A percentile compares a stretch with the other conserved stretches of the same genome.
Evolutionary conservation across 2,797 vertebrate species (phyloP).

Genomic region (Graptemys geographica): DNA sequence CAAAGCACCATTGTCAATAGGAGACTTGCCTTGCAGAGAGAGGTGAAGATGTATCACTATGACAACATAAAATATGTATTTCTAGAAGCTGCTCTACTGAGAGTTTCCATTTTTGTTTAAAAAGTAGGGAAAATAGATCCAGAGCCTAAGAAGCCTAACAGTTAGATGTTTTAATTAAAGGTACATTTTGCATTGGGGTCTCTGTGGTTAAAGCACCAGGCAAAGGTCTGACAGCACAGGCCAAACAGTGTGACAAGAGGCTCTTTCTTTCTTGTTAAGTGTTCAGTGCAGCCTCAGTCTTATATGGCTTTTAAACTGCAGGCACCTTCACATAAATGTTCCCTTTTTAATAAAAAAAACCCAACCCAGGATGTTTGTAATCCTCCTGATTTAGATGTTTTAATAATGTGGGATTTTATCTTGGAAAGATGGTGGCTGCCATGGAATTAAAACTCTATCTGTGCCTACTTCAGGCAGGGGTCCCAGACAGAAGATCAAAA

Average conservation of each 20-base stretch:
- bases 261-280: neutral
- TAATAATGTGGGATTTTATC: conserved; percentile 68
- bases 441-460: conserved; percentile 60
- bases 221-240: conserved; percentile 38
- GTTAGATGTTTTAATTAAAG: conserved; percentile 58
- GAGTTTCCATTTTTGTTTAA: conserved; percentile 37
- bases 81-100: neutral
- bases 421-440: conserved; percentile 64
- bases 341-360: conserved; percentile 57
- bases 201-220: conserved; percentile 50
- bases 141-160: neutral
- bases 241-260: conserved; percentile 22
- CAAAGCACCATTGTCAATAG: neutral
- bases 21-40: neutral
- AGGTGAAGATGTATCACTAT: neutral
- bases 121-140: neutral
- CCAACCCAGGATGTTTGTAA: conserved; percentile 24
- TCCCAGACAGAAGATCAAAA: conserved; percentile 48
- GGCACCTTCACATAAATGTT: conserved; percentile 66
- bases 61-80: neutral
- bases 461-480: conserved; percentile 20
- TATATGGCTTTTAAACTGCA: conserved; percentile 62
- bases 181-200: conserved; percentile 50
- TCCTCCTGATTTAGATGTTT: conserved; percentile 72
- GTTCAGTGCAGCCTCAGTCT: conserved; percentile 42